These are phyloP conservation scores for Pyrochroa serraticornis DNA, from an alignment of 2,888 invertebrate genomes.

Conservation along the genomic window DNA sequence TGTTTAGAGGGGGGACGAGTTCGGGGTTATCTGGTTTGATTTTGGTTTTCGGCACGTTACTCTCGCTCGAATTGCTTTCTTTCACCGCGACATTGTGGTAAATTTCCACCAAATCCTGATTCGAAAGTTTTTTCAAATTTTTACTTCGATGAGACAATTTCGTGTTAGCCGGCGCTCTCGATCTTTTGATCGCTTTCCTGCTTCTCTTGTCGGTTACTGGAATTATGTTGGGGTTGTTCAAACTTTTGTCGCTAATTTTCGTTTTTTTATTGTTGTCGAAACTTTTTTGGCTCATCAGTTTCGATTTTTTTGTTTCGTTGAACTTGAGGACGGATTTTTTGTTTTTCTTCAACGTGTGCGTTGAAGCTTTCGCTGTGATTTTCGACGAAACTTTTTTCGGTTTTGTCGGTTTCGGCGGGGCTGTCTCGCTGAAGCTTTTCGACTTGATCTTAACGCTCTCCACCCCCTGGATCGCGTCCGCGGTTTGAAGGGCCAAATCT, in stretches of 20 bases:
- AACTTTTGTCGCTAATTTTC: constrained; percentile 1
- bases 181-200: constrained; percentile 1
- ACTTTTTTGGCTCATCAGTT: no score
- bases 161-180: not conserved
- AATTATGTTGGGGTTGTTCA: not conserved
- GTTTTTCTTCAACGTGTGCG: no score
- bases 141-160: not conserved
- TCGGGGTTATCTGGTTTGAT: not conserved
- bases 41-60: constrained; percentile 36
- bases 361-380: not conserved
- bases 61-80: constrained; percentile 51
- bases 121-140: not conserved
- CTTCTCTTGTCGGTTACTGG: not conserved
- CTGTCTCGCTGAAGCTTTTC: not conserved
- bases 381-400: not conserved
- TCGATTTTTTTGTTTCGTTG: no score
- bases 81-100: constrained; percentile 55
- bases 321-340: no score
- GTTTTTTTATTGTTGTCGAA: no score
- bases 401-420: constrained; percentile 2
- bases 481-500: no score
- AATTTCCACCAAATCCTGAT: constrained; percentile 50
- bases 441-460: constrained; percentile 17
- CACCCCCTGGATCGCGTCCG: not conserved
- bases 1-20: constrained; percentile 21